Base-by-base conservation (phyloP, 2,113 vertebrate species). In the Helogale parvula region DNA sequence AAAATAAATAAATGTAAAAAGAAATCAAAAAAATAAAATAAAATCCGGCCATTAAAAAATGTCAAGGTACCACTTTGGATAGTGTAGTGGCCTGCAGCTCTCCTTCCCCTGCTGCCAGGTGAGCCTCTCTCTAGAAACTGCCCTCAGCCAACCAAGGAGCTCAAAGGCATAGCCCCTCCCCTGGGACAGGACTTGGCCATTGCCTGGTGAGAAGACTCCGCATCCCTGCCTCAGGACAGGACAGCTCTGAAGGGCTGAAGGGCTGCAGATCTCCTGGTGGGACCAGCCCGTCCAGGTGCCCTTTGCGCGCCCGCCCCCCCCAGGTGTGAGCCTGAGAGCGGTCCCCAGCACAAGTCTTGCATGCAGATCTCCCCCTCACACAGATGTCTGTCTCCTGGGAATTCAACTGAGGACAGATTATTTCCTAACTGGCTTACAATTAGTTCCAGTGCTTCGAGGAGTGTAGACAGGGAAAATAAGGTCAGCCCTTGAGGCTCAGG, bases 231-330 rank as follows among this genome's bases (percentile, higher is more conserved):
- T 35, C 9, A 38, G 68, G 82, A 54, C 2, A 15, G 52, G 33
- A 60, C 8, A 1, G 21, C 45, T 90, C n/a, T 80, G n/a, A 68
- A 90, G 80, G 50, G 35, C 41, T 15, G 5, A 16, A 25, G 15
- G 47, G 38, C 27, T 82, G 29, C 52, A 72, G 19, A 88, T 38
- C 31, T 76, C 65, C 68, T 76, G 72, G 79, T 29, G 79, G 17
- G 47, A 31, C 38, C 45, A 16, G 7, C 3, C 3, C 13, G 7
- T 47, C 52, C 63, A 3, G 5, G 41, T n/a, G 68, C 6, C 47
- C 21, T 74, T 27, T 4, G 7, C 3, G 13, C 10, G 3, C 15
- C 19, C 27, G 2, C 57, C 19, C 57, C 2, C 7, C 10, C 1
- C 9, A 15, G 11, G 8, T n/a, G 3, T 14, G 47, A 63, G 38